Evolutionary conservation across 2,113 vertebrate genomes (phyloP).

Genomic region (Pseudorasbora parva): DNA sequence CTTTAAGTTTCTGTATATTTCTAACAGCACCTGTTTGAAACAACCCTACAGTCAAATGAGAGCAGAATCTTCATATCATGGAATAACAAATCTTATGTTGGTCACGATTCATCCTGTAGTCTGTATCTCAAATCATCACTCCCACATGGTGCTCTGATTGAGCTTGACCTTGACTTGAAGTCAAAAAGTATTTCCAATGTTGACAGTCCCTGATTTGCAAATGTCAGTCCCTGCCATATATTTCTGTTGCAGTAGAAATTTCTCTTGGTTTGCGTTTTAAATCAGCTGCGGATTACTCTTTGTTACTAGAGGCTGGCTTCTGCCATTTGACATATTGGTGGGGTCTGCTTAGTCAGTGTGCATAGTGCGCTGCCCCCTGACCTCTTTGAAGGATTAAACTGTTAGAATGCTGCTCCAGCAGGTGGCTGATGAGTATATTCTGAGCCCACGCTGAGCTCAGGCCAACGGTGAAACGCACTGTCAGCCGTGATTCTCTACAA

Average conservation of each 20-base stretch:
- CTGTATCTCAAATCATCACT: background rate
- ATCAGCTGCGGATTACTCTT: background rate
- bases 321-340: background rate
- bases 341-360: constrained; percentile 34
- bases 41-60: background rate
- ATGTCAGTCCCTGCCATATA: background rate
- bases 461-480: constrained; percentile 19
- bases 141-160: background rate
- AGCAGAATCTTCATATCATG: background rate
- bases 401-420: constrained; percentile 50
- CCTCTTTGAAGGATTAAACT: constrained; percentile 28
- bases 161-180: background rate
- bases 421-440: constrained; percentile 51
- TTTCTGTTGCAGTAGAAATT: background rate
- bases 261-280: background rate
- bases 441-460: constrained; percentile 48
- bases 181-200: background rate
- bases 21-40: background rate
- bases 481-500: constrained; percentile 28
- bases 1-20: background rate
- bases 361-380: constrained; percentile 47
- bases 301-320: background rate
- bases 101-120: background rate
- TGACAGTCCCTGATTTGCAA: constrained; percentile 11
- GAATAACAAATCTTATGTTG: background rate